These are phyloP conservation scores for Podilymbus podiceps DNA, from an alignment of 2,113 vertebrate species.

Conservation along the genomic window DNA sequence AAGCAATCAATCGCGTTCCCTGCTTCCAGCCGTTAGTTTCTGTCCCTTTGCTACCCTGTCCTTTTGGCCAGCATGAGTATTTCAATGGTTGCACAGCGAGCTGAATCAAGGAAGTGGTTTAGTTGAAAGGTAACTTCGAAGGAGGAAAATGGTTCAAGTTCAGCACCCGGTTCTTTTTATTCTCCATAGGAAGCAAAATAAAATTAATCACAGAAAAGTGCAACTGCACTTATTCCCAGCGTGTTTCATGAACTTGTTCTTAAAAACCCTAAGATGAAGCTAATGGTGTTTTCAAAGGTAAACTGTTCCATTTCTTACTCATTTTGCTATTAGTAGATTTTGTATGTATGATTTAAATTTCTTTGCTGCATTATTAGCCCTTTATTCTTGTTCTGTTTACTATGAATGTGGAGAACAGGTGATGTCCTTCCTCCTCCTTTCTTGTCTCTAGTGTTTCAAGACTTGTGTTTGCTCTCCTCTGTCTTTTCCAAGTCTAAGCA, in stretches of 20 bases:
- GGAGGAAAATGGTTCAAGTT: not conserved
- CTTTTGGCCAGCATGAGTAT: not conserved
- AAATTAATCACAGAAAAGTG: not conserved
- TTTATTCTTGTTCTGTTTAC: not conserved
- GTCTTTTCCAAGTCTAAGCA: not conserved
- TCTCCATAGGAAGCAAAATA: not conserved
- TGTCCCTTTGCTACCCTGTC: not conserved
- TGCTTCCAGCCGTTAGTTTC: not conserved
- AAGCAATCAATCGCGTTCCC: not conserved
- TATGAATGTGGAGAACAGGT: not conserved
- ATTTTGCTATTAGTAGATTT: not conserved
- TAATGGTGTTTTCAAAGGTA: not conserved
- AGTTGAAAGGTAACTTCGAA: not conserved
- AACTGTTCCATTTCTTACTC: not conserved
- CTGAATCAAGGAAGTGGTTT: not conserved
- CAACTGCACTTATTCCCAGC: not conserved
- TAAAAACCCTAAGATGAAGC: not conserved
- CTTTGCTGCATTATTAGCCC: not conserved
- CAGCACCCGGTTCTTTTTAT: not conserved
- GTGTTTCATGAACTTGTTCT: not conserved
- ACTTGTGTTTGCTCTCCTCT: not conserved
- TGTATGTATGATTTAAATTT: not conserved
- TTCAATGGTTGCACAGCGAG: not conserved
- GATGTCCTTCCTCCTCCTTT: not conserved
- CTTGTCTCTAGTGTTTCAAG: not conserved